phyloP scores from a whole-genome alignment of 2,113 vertebrate genomes.

The Pollachius pollachius region DNA sequence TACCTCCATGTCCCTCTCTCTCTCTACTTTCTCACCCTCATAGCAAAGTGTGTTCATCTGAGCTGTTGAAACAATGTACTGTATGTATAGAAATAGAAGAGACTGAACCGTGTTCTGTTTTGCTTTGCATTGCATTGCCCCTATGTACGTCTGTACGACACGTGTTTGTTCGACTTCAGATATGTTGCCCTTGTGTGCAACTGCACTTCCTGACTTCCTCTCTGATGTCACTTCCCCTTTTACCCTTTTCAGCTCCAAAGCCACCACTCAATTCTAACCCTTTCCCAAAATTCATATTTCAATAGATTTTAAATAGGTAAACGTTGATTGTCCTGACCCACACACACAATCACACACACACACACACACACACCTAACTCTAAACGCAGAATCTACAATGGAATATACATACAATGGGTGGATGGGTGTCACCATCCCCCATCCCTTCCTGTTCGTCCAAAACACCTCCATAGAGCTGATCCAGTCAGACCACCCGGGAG shows the following conservation, averaged over 20 bases:
- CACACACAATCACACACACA: no score
- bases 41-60: constrained; percentile 28
- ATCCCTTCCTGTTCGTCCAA: no score
- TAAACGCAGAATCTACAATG: no score
- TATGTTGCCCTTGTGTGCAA: constrained; percentile 15
- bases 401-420: no score
- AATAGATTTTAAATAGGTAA: no score
- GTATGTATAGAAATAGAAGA: constrained; percentile 18
- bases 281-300: background rate
- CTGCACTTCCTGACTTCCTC: constrained; percentile 44
- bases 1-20: background rate
- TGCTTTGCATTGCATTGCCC: constrained; percentile 10
- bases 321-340: background rate
- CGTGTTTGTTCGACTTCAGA: constrained; percentile 9
- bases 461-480: no score
- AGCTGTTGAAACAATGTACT: constrained; percentile 48
- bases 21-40: background rate
- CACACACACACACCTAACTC: no score
- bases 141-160: constrained; percentile 27
- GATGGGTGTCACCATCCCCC: no score
- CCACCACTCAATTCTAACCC: background rate
- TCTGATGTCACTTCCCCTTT: constrained; percentile 11
- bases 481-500: constrained; percentile 14
- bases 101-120: constrained; percentile 2
- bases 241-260: background rate